Base-by-base conservation (phyloP, 2,797 vertebrate species). In the Rhinogobio ventralis region DNA sequence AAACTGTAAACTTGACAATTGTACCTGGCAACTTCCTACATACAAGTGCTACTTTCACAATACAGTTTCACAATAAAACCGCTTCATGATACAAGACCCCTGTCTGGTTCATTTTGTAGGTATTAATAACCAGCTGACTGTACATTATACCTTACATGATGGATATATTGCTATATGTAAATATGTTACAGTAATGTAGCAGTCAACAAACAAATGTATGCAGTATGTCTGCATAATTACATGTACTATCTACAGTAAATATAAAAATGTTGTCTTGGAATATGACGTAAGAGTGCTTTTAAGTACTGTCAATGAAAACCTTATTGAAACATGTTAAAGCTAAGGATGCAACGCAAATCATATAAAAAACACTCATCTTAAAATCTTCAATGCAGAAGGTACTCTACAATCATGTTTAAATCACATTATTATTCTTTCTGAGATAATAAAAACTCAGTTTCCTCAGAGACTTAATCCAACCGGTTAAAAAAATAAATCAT, bases 401-500 rank as follows among this genome's bases (percentile, higher is more conserved):
- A 15, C 30, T 15, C 11, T 42, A 57, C 55, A 76, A 39, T 25
- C 53, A 17, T 7, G 25, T n/a, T 62, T 77, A 77, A 60, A 77
- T 45, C 36, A 45, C 25, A 67, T 49, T 79, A 46, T 46, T 79
- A 45, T 79, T 66, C 39, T 19, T 68, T 68, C 68, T 25, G 11
- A 73, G 7, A 33, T 46, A 3, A 30, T 17, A 42, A 45, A 74
- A 14, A 15, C 55, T 71, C n/a, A 30, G 2, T 62, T 36, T 74
- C 19, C 19, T 8, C 2, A 51, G 23, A n/a, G 20, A n/a, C 62
- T 84, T 53, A 78, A 81, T 62, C 78, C 33, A 49, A 11, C 23
- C 0, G 1, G 45, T 42, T 69, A 55, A 78, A 87, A 84, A 85
- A 86, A 69, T 5, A 69, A 79, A 62, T 30, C 3, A 8, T 19